These are phyloP conservation scores for Lepilemur ruficaudatus DNA, from an alignment of 2,797 vertebrate species.

Conservation along the genomic window DNA sequence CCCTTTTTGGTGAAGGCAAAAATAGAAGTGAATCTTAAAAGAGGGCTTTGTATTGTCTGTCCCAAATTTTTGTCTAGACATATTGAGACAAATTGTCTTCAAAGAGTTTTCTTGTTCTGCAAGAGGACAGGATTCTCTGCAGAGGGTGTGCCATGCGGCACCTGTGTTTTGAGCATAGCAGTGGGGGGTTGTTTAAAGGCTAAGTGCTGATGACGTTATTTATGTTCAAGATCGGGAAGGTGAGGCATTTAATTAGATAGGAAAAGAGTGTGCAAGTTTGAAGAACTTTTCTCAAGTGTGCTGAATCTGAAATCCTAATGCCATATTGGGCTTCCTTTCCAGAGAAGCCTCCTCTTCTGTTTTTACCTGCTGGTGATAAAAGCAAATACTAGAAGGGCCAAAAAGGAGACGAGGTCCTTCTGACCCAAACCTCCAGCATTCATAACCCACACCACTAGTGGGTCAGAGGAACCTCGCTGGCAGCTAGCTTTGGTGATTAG, in stretches of 20 bases:
- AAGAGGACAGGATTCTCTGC: background rate
- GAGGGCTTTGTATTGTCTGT: background rate
- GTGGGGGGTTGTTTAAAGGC: background rate
- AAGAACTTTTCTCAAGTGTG: background rate
- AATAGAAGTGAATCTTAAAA: slow-evolving; percentile 8
- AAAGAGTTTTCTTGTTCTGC: background rate
- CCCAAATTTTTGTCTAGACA: slow-evolving; percentile 19
- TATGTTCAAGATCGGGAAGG: background rate
- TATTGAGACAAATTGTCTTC: background rate
- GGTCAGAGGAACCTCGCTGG: background rate
- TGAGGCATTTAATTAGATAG: background rate
- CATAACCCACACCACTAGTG: background rate
- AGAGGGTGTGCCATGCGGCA: background rate
- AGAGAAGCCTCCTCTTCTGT: background rate
- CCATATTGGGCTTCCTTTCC: background rate
- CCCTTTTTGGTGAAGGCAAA: background rate
- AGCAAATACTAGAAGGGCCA: background rate
- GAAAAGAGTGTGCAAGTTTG: background rate
- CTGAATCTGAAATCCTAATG: background rate
- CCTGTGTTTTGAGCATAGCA: background rate
- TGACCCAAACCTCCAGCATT: background rate
- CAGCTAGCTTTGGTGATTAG: background rate
- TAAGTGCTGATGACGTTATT: background rate
- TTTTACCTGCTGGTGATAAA: background rate
- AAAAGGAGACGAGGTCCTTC: background rate